A percentile compares a stretch with the other conserved stretches of the same genome.
Evolutionary conservation across 2,888 invertebrate species (phyloP).

Genomic region (Conops quadrifasciatus): DNA sequence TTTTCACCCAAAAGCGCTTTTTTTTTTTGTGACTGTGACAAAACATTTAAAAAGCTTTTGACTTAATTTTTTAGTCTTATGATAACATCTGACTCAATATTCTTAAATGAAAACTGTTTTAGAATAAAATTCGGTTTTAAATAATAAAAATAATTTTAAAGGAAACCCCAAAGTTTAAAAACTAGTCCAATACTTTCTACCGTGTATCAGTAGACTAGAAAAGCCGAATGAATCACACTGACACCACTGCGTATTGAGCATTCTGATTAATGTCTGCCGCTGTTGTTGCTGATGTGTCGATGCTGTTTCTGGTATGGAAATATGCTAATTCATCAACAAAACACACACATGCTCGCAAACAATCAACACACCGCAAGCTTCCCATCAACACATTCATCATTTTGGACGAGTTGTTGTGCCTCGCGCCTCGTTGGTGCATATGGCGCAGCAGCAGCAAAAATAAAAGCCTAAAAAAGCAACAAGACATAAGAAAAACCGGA

Average conservation of each 20-base stretch:
- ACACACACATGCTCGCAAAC: conserved; percentile 5
- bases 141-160: no score
- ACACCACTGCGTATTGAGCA: background rate
- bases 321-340: conserved; percentile 23
- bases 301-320: conserved; percentile 8
- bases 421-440: conserved; percentile 4
- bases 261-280: background rate
- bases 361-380: conserved; percentile 1
- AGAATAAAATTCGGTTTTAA: no score
- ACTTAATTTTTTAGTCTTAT: no score
- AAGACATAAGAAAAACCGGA: background rate
- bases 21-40: no score
- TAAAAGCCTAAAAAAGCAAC: background rate
- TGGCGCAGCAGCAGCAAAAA: background rate
- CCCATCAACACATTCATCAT: conserved; percentile 28
- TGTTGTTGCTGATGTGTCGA: background rate
- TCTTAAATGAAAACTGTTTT: no score
- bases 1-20: no score
- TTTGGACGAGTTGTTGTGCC: conserved; percentile 4
- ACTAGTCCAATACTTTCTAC: no score
- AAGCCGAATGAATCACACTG: background rate
- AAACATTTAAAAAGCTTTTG: no score
- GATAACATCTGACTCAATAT: no score
- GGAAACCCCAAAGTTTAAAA: no score
- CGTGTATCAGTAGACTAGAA: no score